Percentiles rank a stretch among this genome's conserved stretches.
Evolutionary conservation across 1,140 invertebrate genomes (phyloP).

Genomic region (Hycleus phaleratus): DNA sequence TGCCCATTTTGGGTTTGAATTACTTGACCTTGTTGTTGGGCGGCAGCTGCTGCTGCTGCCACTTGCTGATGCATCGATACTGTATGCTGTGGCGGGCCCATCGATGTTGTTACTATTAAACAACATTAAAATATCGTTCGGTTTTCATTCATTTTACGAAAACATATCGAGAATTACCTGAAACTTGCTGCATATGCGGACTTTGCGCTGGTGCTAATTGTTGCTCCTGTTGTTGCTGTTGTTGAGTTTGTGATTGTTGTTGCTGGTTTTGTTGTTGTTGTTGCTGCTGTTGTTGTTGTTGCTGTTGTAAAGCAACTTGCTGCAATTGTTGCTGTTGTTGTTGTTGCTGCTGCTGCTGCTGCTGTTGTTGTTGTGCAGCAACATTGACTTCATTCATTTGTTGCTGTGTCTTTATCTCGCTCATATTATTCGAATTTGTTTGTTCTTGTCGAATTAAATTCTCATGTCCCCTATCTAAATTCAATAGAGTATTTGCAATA

Average conservation of each 20-base stretch:
- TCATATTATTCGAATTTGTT: slow-evolving; percentile 24
- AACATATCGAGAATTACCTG: slow-evolving; percentile 32
- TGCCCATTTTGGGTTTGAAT: slow-evolving; percentile 37
- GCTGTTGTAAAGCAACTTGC: slow-evolving; percentile 22
- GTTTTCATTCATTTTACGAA: slow-evolving; percentile 25
- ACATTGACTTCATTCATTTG: slow-evolving; percentile 34
- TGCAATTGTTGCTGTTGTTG: slow-evolving; percentile 29
- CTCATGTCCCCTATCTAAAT: slow-evolving; percentile 44
- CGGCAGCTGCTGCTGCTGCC: slow-evolving; percentile 5
- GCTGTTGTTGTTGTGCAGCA: slow-evolving; percentile 19
- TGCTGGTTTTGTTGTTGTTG: slow-evolving; percentile 23
- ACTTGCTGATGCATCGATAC: slow-evolving; percentile 39
- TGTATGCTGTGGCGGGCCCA: slow-evolving; percentile 44
- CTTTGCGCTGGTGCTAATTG: slow-evolving; percentile 45
- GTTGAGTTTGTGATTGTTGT: slow-evolving; percentile 31
- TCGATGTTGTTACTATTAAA: slow-evolving; percentile 36
- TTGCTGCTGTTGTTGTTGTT: slow-evolving; percentile 40
- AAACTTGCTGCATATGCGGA: slow-evolving; percentile 49
- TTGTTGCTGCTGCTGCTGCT: slow-evolving; percentile 45
- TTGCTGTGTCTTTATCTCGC: slow-evolving; percentile 34
- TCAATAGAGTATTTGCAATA: slow-evolving; percentile 49
- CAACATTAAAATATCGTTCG: background rate
- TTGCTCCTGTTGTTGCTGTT: slow-evolving; percentile 37
- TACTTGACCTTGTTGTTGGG: slow-evolving; percentile 28
- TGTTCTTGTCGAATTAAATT: slow-evolving; percentile 18